Conservation (phyloP, 1,140 invertebrate genomes). For the Drosophila triauraria region DNA sequence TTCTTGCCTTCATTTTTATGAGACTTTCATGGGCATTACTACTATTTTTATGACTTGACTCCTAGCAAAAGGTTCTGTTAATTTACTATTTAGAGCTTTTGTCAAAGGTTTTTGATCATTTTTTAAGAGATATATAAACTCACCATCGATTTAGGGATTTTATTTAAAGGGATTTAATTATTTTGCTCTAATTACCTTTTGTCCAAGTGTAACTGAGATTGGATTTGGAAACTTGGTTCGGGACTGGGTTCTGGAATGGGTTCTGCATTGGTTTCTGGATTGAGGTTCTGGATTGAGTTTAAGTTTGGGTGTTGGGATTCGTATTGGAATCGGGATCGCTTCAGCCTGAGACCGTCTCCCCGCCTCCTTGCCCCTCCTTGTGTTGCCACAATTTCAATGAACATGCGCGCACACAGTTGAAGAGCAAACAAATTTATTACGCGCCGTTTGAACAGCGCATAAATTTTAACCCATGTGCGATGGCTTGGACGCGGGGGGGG, state of each 20-base stretch:
- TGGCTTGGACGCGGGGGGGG: conserved; percentile 13
- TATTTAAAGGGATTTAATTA: background rate
- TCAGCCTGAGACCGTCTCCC: conserved; percentile 3
- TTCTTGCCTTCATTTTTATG: too few relatives aligned
- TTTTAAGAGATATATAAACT: background rate
- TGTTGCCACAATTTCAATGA: conserved; percentile 74
- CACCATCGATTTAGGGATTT: background rate
- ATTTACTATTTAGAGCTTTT: too few relatives aligned
- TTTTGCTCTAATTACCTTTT: background rate
- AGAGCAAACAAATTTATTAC: conserved; percentile 84
- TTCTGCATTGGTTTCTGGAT: conserved; percentile 12
- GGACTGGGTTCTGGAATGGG: conserved; percentile 27
- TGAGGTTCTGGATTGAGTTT: conserved; percentile 9
- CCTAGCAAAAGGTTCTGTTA: too few relatives aligned
- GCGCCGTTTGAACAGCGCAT: conserved; percentile 83
- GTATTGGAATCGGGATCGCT: conserved; percentile 31
- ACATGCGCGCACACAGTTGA: conserved; percentile 80
- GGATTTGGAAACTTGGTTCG: conserved; percentile 32
- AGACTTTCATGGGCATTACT: background rate
- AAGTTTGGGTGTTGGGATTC: conserved; percentile 28
- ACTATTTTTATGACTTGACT: background rate
- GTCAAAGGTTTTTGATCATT: background rate
- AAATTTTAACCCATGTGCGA: conserved; percentile 64
- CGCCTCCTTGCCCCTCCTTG: background rate
- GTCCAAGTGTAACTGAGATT: conserved; percentile 41